These are phyloP conservation scores for Lasioglossum malachurum DNA, from an alignment of 2,888 invertebrate genomes.

Conservation along the genomic window DNA sequence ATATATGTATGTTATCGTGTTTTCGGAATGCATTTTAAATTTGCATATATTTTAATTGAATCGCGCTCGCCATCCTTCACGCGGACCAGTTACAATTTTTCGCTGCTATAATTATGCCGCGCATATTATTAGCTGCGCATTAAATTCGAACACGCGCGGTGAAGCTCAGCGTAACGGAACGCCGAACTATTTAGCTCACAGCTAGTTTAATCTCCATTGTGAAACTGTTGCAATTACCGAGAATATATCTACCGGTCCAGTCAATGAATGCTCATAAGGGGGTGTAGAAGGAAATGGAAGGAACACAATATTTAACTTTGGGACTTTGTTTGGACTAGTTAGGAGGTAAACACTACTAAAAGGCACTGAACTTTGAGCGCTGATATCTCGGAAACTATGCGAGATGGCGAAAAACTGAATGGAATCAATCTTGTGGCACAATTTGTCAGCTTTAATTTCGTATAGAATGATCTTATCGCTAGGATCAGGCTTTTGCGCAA, in stretches of 20 bases:
- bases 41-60: conserved; percentile 20
- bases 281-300: no score
- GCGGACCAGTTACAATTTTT: not conserved
- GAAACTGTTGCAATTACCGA: not conserved
- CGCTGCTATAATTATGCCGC: not conserved
- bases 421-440: no score
- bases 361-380: no score
- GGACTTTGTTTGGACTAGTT: no score
- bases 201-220: not conserved
- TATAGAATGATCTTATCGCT: no score
- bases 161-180: not conserved
- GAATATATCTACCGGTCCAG: not conserved
- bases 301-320: no score
- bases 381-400: no score
- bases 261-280: no score
- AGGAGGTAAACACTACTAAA: no score
- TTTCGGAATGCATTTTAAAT: conserved; percentile 2
- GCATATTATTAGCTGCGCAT: not conserved
- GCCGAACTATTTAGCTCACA: not conserved
- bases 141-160: not conserved
- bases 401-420: no score
- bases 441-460: no score
- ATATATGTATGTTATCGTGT: not conserved
- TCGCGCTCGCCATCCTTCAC: not conserved
- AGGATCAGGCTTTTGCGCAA: no score